Conservation (phyloP, 2,888 invertebrate species). For the Tenthredo distinguenda region DNA sequence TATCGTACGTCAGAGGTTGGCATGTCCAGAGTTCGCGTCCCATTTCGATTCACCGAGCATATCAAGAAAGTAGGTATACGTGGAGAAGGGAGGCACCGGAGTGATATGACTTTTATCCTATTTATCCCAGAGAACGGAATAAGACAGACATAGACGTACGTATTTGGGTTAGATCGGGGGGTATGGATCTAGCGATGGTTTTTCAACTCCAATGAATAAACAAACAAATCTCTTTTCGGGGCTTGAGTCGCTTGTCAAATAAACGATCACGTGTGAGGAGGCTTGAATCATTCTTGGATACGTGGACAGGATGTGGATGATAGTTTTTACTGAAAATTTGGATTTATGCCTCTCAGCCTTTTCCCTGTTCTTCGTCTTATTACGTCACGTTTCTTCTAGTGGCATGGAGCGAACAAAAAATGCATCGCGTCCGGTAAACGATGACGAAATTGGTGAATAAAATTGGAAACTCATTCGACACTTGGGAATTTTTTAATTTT, state of each 20-base stretch:
- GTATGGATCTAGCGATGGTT: background rate
- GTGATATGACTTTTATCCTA: slow-evolving; percentile 27
- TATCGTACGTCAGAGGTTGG: slow-evolving; percentile 23
- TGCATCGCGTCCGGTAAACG: background rate
- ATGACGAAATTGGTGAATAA: background rate
- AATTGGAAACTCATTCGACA: background rate
- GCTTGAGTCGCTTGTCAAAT: background rate
- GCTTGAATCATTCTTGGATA: background rate
- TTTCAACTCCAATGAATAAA: background rate
- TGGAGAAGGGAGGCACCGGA: background rate
- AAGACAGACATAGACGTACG: background rate
- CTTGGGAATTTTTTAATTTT: background rate
- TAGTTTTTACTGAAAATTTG: background rate
- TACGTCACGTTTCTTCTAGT: background rate
- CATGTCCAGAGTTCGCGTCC: slow-evolving; percentile 33
- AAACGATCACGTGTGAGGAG: background rate
- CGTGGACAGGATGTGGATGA: background rate
- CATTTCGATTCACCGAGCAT: slow-evolving; percentile 33
- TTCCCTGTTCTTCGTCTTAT: background rate
- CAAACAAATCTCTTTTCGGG: background rate
- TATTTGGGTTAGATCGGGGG: slow-evolving; percentile 10
- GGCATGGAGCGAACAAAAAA: background rate
- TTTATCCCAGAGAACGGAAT: background rate
- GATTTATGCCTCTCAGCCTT: background rate
- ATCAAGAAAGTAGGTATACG: background rate